Evolutionary conservation across 2,797 vertebrate genomes (phyloP).

Genomic region (Rhinophrynus dorsalis): DNA sequence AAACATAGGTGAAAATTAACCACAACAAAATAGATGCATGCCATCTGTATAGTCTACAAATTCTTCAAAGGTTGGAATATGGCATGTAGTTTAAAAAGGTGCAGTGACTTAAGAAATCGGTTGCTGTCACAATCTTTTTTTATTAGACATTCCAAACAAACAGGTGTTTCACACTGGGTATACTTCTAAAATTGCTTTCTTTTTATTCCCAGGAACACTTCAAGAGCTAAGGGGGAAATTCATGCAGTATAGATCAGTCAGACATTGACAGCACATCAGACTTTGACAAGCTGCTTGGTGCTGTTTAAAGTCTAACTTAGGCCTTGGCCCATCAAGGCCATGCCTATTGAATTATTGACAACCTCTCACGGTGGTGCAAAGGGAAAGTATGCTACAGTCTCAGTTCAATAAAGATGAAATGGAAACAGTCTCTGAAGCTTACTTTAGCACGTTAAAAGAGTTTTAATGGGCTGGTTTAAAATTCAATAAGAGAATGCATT

Average conservation of each 20-base stretch:
- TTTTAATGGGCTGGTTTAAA: constrained; percentile 81
- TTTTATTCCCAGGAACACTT: constrained; percentile 71
- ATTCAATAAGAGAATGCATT: constrained; percentile 75
- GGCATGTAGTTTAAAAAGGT: neutral
- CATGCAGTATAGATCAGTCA: constrained; percentile 80
- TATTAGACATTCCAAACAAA: constrained; percentile 68
- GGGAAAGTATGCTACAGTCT: constrained; percentile 64
- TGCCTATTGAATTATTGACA: constrained; percentile 84
- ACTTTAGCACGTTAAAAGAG: constrained; percentile 74
- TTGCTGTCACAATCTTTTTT: constrained; percentile 36
- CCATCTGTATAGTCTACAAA: too few relatives aligned
- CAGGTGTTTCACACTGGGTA: constrained; percentile 64
- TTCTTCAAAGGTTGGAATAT: neutral
- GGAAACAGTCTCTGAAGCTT: constrained; percentile 75
- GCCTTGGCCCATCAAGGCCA: constrained; percentile 75
- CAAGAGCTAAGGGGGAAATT: constrained; percentile 65
- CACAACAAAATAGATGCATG: too few relatives aligned
- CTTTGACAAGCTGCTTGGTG: constrained; percentile 76
- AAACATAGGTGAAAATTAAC: too few relatives aligned
- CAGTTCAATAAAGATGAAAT: constrained; percentile 78
- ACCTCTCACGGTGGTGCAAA: constrained; percentile 64
- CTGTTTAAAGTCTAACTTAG: constrained; percentile 73
- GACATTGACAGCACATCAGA: constrained; percentile 72
- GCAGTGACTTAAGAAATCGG: constrained; percentile 39
- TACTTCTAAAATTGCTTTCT: constrained; percentile 71